Conservation (phyloP, 1,140 invertebrate genomes). For the Trissolcus basalis region DNA sequence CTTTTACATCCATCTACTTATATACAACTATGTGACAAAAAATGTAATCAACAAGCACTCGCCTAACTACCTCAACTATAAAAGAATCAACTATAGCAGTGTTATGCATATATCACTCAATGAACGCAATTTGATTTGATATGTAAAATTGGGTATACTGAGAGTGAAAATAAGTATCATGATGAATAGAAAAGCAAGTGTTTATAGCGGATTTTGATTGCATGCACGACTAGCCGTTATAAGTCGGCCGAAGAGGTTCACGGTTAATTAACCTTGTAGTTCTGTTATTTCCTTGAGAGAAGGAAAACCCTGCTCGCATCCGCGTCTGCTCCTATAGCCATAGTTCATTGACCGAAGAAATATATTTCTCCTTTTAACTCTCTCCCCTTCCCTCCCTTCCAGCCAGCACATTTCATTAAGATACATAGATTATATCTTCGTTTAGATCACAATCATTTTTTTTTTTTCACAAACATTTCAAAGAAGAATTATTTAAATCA, state of each 20-base stretch:
- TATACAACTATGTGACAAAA: too few species aligned
- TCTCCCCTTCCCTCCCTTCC: conserved; percentile 32
- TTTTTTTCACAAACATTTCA: too few species aligned
- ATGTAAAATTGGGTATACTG: conserved; percentile 49
- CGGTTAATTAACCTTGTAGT: conserved; percentile 68
- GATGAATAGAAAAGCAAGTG: conserved; percentile 12
- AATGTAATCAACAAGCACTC: too few species aligned
- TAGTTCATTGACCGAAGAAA: conserved; percentile 60
- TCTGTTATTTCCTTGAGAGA: conserved; percentile 64
- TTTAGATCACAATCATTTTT: not conserved
- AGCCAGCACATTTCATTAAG: conserved; percentile 23
- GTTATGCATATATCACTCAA: conserved; percentile 10
- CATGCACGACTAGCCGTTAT: conserved; percentile 63
- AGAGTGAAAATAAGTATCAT: conserved; percentile 40
- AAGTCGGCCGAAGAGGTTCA: conserved; percentile 59
- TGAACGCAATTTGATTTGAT: conserved; percentile 45
- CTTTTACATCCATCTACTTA: too few species aligned
- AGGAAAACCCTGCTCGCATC: conserved; percentile 27
- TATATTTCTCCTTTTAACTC: conserved; percentile 39
- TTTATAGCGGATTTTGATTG: conserved; percentile 19
- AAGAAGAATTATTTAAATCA: too few species aligned
- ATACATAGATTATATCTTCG: not conserved
- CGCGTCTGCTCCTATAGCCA: conserved; percentile 32
- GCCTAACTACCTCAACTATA: too few species aligned
- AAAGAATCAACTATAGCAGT: too few species aligned